Evolutionary conservation across 2,888 invertebrate species (phyloP).

Genomic region (Falcaria lacertinaria): DNA sequence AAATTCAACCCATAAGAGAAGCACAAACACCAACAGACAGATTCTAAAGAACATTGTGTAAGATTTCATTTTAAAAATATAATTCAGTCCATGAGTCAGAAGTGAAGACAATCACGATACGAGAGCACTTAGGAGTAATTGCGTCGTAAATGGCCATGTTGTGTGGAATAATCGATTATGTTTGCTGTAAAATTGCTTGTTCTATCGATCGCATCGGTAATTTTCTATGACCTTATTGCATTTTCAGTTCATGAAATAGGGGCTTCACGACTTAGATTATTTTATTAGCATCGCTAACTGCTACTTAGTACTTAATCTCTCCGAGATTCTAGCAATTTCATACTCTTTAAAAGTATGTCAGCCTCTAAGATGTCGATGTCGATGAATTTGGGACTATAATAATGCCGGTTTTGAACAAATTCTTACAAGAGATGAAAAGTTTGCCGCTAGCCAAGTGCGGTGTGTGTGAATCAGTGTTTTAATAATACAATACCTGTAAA

Average conservation of each 20-base stretch:
- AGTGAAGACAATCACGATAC: conserved; percentile 7
- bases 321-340: no score
- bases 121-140: conserved; percentile 29
- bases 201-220: conserved; percentile 2
- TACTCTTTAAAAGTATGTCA: no score
- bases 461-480: no score
- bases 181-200: conserved; percentile 1
- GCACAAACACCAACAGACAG: neutral
- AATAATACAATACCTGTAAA: no score
- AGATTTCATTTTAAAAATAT: neutral
- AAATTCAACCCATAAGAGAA: no score
- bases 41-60: neutral
- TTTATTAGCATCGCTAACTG: no score
- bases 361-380: no score
- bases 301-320: no score
- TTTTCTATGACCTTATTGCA: conserved; percentile 2
- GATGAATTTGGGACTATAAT: no score
- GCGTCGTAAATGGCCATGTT: conserved; percentile 20
- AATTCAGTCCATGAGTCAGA: neutral
- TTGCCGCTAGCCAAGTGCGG: no score
- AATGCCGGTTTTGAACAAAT: no score
- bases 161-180: neutral
- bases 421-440: no score
- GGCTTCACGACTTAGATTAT: neutral
- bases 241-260: neutral